Conservation (phyloP, 1,140 invertebrate species). For the Leguminivora glycinivorella region DNA sequence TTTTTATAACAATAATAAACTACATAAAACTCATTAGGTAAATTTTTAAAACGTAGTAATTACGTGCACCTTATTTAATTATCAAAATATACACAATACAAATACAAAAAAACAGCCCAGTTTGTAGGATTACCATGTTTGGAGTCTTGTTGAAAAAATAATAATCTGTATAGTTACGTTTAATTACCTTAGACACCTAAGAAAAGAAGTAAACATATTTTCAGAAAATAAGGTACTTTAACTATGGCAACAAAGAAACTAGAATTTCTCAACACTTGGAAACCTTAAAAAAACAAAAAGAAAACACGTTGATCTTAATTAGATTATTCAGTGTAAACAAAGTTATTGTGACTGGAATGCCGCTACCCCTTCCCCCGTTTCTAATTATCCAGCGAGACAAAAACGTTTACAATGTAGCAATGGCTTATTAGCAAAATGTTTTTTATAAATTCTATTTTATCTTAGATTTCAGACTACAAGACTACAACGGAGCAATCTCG, state of each 20-base stretch:
- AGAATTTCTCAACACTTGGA: background rate
- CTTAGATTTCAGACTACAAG: conserved; percentile 76
- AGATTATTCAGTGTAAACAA: background rate
- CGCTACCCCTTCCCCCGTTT: background rate
- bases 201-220: no score
- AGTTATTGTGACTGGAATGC: background rate
- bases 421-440: conserved; percentile 58
- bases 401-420: background rate
- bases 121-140: no score
- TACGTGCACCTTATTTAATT: no score
- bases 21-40: no score
- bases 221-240: background rate
- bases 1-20: background rate
- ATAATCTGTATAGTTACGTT: no score
- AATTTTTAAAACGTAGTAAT: no score
- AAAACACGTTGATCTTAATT: background rate
- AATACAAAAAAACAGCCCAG: background rate
- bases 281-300: background rate
- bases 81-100: no score
- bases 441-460: background rate
- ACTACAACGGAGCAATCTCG: conserved; percentile 61
- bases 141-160: no score
- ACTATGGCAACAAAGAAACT: background rate
- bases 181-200: no score
- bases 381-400: conserved; percentile 8